Evolutionary conservation across 1,140 invertebrate species (phyloP).

Genomic region (Rhopalosiphum maidis): DNA sequence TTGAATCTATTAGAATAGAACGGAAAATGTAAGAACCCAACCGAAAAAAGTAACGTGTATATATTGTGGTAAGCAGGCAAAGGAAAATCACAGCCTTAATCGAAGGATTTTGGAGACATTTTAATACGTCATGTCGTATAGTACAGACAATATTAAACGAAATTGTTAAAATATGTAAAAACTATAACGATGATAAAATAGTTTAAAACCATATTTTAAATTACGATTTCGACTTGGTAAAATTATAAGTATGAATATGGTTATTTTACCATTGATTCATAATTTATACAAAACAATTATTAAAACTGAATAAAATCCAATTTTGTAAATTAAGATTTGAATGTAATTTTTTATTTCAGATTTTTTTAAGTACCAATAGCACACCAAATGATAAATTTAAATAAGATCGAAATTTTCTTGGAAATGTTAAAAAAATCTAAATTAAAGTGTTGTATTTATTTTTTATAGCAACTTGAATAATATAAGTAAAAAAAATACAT

Average conservation of each 20-base stretch:
- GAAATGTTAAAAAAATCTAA: background rate
- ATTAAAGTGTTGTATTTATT: background rate
- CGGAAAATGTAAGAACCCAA: slow-evolving; percentile 20
- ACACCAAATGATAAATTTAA: background rate
- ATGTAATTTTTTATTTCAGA: background rate
- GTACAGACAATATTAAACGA: background rate
- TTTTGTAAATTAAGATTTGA: background rate
- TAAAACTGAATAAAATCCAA: background rate
- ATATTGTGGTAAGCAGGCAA: background rate
- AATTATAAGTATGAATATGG: background rate
- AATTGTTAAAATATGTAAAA: background rate
- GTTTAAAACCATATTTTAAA: background rate
- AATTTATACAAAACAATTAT: background rate
- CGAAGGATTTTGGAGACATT: background rate
- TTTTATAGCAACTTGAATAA: background rate
- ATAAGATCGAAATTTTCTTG: background rate
- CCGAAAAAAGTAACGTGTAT: background rate
- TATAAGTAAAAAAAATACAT: background rate
- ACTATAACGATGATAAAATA: background rate
- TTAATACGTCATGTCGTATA: background rate
- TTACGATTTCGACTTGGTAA: background rate
- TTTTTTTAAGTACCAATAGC: background rate
- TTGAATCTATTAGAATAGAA: background rate
- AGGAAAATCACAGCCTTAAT: slow-evolving; percentile 4
- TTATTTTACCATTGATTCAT: background rate